These are phyloP conservation scores for Ploceus nigricollis DNA, from an alignment of 2,113 vertebrate species.

Conservation along the genomic window DNA sequence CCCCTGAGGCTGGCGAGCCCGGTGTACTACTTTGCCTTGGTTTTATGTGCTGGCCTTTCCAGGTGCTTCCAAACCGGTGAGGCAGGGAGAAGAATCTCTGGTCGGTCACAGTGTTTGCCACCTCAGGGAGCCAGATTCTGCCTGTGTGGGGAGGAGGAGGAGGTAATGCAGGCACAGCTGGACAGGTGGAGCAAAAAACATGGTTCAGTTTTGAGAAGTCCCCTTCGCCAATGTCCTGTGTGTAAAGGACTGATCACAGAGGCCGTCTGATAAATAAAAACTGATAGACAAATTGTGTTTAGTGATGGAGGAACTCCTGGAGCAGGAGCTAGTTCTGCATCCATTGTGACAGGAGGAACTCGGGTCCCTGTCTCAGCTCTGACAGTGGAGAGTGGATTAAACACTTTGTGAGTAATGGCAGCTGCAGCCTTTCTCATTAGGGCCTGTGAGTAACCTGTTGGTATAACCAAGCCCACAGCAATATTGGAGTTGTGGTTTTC, in stretches of 20 bases:
- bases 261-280: neutral
- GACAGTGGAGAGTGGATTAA: neutral
- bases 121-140: neutral
- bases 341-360: neutral
- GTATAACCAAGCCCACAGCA: neutral
- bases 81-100: neutral
- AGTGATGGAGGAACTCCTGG: neutral
- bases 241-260: neutral
- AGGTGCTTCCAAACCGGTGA: neutral
- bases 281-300: neutral
- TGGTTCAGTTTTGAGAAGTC: neutral
- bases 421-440: neutral
- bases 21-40: neutral
- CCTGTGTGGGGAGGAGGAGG: neutral
- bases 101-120: fast-evolving
- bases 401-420: neutral
- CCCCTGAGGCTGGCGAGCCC: fast-evolving
- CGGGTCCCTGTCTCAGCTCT: neutral
- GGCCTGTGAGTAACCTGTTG: neutral
- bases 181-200: neutral
- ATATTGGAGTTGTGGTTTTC: neutral
- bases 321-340: neutral
- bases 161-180: neutral
- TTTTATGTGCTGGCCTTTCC: neutral
- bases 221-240: neutral